These are phyloP conservation scores for Daboia siamensis DNA, from an alignment of 2,113 vertebrate species.

Conservation along the genomic window DNA sequence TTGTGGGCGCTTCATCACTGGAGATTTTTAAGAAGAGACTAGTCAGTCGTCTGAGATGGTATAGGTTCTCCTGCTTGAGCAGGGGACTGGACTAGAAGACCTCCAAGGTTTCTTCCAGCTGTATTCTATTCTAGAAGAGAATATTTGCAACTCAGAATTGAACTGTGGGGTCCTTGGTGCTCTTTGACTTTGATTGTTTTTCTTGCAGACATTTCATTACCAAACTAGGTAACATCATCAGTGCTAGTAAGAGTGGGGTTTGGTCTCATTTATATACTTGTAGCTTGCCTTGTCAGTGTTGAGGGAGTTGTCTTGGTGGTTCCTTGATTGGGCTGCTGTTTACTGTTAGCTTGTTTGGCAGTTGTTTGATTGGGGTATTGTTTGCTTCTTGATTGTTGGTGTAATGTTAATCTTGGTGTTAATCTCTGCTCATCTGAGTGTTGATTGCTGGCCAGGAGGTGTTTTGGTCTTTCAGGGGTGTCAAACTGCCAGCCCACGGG, in stretches of 20 bases:
- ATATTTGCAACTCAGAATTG: not conserved
- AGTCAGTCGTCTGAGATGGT: no score
- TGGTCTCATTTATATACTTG: not conserved
- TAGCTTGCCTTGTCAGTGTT: not conserved
- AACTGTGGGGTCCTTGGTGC: not conserved
- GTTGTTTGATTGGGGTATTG: not conserved
- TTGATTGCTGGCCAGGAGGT: not conserved
- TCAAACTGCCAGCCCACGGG: no score
- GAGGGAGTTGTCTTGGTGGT: not conserved
- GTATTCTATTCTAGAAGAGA: no score
- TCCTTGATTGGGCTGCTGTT: not conserved
- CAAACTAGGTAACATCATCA: not conserved
- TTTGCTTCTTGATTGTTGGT: not conserved
- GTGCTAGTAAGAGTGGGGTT: not conserved
- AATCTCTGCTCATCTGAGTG: not conserved
- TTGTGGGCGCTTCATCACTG: no score
- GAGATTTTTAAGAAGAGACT: no score
- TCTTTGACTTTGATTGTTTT: not conserved
- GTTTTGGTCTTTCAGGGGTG: not conserved
- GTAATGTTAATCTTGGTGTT: not conserved
- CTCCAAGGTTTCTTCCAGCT: no score
- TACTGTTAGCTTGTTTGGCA: not conserved
- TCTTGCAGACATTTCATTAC: not conserved
- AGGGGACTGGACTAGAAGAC: no score
- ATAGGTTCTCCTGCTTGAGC: no score